These are phyloP conservation scores for Drosophila buzzatii DNA, from an alignment of 2,888 invertebrate species.

Conservation along the genomic window DNA sequence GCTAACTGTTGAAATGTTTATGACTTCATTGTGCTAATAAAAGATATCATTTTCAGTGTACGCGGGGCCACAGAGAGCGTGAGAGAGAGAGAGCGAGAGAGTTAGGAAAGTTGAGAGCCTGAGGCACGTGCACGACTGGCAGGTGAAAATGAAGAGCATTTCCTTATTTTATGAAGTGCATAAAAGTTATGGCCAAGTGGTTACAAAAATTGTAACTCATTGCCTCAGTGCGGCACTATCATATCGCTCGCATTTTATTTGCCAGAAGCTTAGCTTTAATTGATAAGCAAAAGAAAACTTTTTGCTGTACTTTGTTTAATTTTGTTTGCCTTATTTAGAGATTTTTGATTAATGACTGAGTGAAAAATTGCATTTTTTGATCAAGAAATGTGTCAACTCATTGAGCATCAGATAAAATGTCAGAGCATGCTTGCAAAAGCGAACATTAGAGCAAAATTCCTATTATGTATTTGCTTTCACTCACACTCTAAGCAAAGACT, in stretches of 20 bases:
- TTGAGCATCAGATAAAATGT: too few species aligned
- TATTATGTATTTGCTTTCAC: too few species aligned
- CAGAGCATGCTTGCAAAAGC: too few species aligned
- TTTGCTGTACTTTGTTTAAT: too few species aligned
- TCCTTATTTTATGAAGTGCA: slow-evolving; percentile 29
- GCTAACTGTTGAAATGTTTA: slow-evolving; percentile 78
- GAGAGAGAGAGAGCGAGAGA: background rate
- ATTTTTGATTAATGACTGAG: too few species aligned
- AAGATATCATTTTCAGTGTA: slow-evolving; percentile 67
- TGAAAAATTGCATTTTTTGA: too few species aligned
- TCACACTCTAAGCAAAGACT: too few species aligned
- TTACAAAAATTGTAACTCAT: background rate
- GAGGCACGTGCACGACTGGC: slow-evolving; percentile 42
- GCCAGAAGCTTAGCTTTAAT: background rate
- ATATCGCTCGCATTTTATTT: background rate
- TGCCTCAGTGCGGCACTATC: background rate
- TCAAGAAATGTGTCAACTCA: too few species aligned
- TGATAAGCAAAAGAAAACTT: background rate
- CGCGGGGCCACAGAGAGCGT: background rate
- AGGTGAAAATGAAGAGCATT: slow-evolving; percentile 45
- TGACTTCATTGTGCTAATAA: slow-evolving; percentile 79
- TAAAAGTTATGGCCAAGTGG: slow-evolving; percentile 7
- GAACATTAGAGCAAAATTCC: too few species aligned
- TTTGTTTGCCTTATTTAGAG: too few species aligned
- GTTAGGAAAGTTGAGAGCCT: background rate